These are phyloP conservation scores for Aphyosemion australe DNA, from an alignment of 2,113 vertebrate genomes.

Conservation along the genomic window DNA sequence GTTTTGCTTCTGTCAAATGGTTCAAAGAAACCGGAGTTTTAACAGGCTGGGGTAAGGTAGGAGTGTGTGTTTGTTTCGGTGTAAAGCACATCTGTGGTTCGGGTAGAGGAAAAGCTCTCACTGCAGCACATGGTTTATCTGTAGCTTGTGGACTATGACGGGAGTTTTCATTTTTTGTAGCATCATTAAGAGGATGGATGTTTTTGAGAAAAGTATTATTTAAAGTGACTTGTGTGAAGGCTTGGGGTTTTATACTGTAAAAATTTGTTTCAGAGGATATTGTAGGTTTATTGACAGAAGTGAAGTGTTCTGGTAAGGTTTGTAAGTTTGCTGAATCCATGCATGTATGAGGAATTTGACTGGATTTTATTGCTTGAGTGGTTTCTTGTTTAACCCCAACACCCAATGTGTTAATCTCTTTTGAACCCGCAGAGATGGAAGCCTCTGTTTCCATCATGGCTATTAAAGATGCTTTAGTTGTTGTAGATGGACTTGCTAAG, in stretches of 20 bases:
- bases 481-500: constrained; percentile 22
- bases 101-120: constrained; percentile 35
- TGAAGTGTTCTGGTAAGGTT: constrained; percentile 6
- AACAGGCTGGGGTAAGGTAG: constrained; percentile 20
- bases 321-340: constrained; percentile 9
- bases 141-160: constrained; percentile 12
- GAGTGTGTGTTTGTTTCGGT: constrained; percentile 15
- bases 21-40: constrained; percentile 25
- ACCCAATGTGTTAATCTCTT: neutral
- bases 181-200: constrained; percentile 5
- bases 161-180: constrained; percentile 17
- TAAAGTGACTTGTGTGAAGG: neutral
- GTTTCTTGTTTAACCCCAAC: constrained; percentile 19
- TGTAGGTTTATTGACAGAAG: neutral
- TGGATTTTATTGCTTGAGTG: constrained; percentile 4
- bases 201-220: constrained; percentile 4
- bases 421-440: constrained; percentile 10
- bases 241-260: constrained; percentile 17
- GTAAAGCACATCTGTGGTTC: constrained; percentile 19
- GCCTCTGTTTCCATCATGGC: neutral
- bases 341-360: neutral
- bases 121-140: constrained; percentile 25
- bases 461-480: constrained; percentile 14
- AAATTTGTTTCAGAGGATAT: constrained; percentile 16
- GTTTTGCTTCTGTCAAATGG: constrained; percentile 17